Evolutionary conservation across 2,113 vertebrate genomes (phyloP).

Genomic region (Pituophis catenifer): DNA sequence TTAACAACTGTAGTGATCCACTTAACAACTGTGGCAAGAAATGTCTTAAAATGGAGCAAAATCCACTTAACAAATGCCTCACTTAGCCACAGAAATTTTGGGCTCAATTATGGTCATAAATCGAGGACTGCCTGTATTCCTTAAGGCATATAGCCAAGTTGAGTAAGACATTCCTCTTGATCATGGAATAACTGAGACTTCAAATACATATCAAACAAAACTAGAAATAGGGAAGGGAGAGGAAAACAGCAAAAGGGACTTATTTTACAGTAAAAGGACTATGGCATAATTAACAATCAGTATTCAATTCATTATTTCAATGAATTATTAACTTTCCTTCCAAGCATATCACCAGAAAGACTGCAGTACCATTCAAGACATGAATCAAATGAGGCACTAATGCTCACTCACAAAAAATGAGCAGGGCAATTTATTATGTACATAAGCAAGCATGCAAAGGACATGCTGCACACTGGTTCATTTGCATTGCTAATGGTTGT

Average conservation of each 20-base stretch:
- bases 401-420: background rate
- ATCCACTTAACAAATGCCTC: too few relatives aligned
- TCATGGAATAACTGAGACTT: background rate
- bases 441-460: background rate
- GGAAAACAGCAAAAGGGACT: background rate
- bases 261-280: background rate
- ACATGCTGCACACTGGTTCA: background rate
- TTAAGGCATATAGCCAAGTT: too few relatives aligned
- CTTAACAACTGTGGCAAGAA: too few relatives aligned
- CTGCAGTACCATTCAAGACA: background rate
- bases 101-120: too few relatives aligned
- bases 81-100: too few relatives aligned
- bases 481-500: background rate
- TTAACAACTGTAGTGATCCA: too few relatives aligned
- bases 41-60: too few relatives aligned
- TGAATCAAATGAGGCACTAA: background rate
- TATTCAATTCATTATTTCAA: slow-evolving; percentile 10
- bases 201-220: background rate
- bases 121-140: too few relatives aligned
- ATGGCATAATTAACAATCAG: background rate
- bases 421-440: background rate
- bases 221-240: background rate
- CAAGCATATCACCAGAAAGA: background rate
- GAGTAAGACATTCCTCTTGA: background rate
- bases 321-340: slow-evolving; percentile 11